A percentile compares a stretch with the other conserved stretches of the same genome.
Evolutionary conservation across 2,888 invertebrate genomes (phyloP).

Genomic region (Isoperla grammatica): DNA sequence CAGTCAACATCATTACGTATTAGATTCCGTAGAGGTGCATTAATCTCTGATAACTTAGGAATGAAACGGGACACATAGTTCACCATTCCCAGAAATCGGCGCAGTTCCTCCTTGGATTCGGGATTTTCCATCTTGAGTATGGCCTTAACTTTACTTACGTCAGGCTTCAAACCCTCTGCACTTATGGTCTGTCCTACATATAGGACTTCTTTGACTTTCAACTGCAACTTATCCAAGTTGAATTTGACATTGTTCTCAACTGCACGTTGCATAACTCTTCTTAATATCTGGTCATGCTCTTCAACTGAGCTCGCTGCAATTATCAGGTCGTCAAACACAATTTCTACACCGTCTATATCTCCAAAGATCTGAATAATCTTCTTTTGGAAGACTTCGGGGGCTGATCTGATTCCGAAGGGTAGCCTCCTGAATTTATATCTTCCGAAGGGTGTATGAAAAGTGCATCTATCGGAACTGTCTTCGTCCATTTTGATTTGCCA

Average conservation of each 20-base stretch:
- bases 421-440: constrained; percentile 23
- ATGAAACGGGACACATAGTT: too few relatives aligned
- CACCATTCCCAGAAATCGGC: too few relatives aligned
- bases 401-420: constrained; percentile 24
- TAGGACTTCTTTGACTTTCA: constrained; percentile 34
- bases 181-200: constrained; percentile 31
- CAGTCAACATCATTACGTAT: too few relatives aligned
- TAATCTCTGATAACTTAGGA: too few relatives aligned
- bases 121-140: too few relatives aligned
- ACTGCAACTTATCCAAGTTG: constrained; percentile 25
- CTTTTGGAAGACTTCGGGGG: neutral
- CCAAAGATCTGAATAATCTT: constrained; percentile 37
- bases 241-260: constrained; percentile 33
- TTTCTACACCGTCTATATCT: constrained; percentile 37
- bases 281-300: constrained; percentile 12
- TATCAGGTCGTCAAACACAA: constrained; percentile 40
- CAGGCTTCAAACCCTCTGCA: constrained; percentile 35
- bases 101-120: too few relatives aligned
- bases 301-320: constrained; percentile 30
- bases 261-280: constrained; percentile 24
- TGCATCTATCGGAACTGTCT: constrained; percentile 22
- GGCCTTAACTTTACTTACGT: too few relatives aligned
- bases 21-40: too few relatives aligned
- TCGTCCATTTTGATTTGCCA: constrained; percentile 24
- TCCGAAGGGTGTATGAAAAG: constrained; percentile 25